These are phyloP conservation scores for Enteromius trimaculatus DNA, from an alignment of 2,797 vertebrate species.

Conservation along the genomic window DNA sequence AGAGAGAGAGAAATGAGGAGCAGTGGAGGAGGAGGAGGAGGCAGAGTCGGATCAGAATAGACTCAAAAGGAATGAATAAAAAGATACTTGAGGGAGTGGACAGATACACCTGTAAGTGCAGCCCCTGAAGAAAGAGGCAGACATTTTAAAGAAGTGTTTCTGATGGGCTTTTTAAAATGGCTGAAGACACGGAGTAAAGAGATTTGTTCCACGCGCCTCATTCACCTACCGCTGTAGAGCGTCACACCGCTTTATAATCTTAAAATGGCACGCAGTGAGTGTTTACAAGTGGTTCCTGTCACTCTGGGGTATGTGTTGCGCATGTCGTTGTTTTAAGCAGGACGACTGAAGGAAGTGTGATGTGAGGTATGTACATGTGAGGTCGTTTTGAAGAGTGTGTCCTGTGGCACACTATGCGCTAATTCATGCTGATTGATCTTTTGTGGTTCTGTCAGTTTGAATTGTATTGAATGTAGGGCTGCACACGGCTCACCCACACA, in stretches of 20 bases:
- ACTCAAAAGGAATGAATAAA: constrained; percentile 27
- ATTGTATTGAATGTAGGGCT: constrained; percentile 53
- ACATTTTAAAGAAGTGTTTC: constrained; percentile 47
- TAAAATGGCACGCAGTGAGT: background rate
- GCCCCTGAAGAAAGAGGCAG: constrained; percentile 29
- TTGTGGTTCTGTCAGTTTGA: constrained; percentile 54
- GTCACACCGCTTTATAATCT: background rate
- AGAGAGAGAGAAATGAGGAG: constrained; percentile 53
- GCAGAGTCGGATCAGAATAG: constrained; percentile 51
- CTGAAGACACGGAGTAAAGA: constrained; percentile 30
- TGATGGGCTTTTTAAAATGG: constrained; percentile 47
- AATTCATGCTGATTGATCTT: constrained; percentile 55
- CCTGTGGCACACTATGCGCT: constrained; percentile 24
- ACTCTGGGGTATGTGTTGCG: constrained; percentile 81
- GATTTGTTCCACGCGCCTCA: background rate
- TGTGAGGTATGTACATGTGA: constrained; percentile 19
- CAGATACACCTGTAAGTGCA: constrained; percentile 25
- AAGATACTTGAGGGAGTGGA: constrained; percentile 13
- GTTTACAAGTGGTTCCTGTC: constrained; percentile 63
- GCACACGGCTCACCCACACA: constrained; percentile 39
- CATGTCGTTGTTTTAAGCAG: background rate
- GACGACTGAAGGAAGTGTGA: constrained; percentile 6
- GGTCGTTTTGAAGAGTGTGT: constrained; percentile 31
- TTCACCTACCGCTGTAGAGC: background rate
- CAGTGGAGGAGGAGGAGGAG: constrained; percentile 35